Evolutionary conservation across 2,888 invertebrate genomes (phyloP).

Genomic region (Agrilus cyanescens): DNA sequence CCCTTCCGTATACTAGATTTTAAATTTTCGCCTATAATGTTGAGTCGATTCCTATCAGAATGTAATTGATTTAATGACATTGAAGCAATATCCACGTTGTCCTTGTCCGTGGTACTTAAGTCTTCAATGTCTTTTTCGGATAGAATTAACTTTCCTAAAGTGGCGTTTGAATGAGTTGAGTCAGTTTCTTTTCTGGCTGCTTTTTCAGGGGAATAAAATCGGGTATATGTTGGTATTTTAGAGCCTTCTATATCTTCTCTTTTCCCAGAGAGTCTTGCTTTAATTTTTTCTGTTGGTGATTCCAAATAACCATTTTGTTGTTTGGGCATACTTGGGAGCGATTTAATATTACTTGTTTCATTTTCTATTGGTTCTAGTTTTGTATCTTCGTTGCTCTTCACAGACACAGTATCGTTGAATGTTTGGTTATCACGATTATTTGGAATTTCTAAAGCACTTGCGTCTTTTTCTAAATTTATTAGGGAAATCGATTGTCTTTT

Average conservation of each 20-base stretch:
- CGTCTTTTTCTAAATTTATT: slow-evolving; percentile 4
- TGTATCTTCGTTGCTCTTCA: slow-evolving; percentile 17
- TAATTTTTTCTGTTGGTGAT: slow-evolving; percentile 43
- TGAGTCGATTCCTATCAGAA: no score
- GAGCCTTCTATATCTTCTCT: neutral
- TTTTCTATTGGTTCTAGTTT: slow-evolving; percentile 30
- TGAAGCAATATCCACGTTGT: no score
- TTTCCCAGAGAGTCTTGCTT: slow-evolving; percentile 43
- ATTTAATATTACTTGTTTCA: slow-evolving; percentile 30
- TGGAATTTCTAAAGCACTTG: neutral
- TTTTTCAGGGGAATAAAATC: no score
- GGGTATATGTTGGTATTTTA: no score
- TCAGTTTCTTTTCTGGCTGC: no score
- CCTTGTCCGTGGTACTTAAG: no score
- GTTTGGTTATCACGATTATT: neutral
- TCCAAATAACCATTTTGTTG: slow-evolving; percentile 33
- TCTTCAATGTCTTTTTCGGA: no score
- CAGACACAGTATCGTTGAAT: neutral
- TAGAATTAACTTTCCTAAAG: no score
- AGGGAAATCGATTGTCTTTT: slow-evolving; percentile 6
- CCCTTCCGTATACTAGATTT: neutral
- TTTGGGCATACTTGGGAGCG: slow-evolving; percentile 13
- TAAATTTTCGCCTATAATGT: no score
- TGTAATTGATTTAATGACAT: no score
- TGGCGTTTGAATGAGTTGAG: no score